Conservation (phyloP, 2,797 vertebrate genomes). For the Tinamus major region DNA sequence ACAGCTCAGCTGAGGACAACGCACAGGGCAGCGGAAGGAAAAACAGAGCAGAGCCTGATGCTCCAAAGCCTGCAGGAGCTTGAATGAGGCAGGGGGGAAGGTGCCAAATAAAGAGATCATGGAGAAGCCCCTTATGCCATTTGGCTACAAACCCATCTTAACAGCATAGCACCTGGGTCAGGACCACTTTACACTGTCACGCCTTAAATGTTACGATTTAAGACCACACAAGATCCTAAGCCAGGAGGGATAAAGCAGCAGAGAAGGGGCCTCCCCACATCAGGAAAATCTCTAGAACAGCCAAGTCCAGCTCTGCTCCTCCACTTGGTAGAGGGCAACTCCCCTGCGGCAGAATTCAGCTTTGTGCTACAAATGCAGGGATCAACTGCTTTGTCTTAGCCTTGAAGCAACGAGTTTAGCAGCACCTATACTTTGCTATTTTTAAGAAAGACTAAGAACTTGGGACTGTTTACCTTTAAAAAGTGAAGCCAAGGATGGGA, state of each 20-base stretch:
- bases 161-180: accelerated
- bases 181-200: not conserved
- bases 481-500: not conserved
- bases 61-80: too few relatives aligned
- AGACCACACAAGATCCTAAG: not conserved
- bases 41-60: too few relatives aligned
- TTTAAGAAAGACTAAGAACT: not conserved
- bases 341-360: not conserved
- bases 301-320: not conserved
- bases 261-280: not conserved
- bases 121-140: not conserved
- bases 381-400: too few relatives aligned
- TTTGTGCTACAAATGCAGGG: not conserved
- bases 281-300: not conserved
- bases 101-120: accelerated
- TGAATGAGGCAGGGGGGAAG: not conserved
- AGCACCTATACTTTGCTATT: not conserved
- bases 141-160: not conserved
- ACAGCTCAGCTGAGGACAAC: too few relatives aligned
- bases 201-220: accelerated
- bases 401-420: not conserved
- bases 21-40: too few relatives aligned
- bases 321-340: not conserved
- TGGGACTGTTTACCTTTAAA: not conserved
- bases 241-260: not conserved